These are phyloP conservation scores for Mastomys natalensis DNA, from an alignment of 2,113 vertebrate genomes.

Conservation along the genomic window DNA sequence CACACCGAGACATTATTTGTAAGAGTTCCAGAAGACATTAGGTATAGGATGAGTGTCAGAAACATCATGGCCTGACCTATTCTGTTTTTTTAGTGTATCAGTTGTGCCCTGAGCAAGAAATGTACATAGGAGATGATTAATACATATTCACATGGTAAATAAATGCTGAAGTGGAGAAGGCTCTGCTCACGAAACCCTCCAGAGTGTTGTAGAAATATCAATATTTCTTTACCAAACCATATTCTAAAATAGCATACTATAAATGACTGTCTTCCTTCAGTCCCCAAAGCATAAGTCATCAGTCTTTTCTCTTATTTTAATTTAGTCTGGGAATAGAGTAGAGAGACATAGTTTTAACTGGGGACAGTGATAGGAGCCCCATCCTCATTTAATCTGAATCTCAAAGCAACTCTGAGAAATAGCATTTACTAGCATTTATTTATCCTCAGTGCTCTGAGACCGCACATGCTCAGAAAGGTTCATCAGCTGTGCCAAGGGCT, in stretches of 20 bases:
- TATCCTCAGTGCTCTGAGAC: not conserved
- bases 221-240: not conserved
- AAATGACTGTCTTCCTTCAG: not conserved
- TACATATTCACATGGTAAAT: not conserved
- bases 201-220: not conserved
- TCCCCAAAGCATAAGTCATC: not conserved
- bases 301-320: not conserved
- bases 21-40: not conserved
- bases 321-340: not conserved
- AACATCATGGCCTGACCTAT: not conserved
- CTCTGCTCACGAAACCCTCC: not conserved
- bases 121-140: not conserved
- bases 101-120: not conserved
- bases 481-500: no score
- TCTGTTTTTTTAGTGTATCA: not conserved
- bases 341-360: not conserved
- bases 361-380: not conserved
- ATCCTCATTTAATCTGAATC: not conserved
- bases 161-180: not conserved
- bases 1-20: not conserved
- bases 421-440: not conserved
- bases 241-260: not conserved
- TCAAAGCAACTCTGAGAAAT: not conserved
- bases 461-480: not conserved
- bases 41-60: not conserved